Percentiles rank a stretch among this genome's conserved stretches.
Evolutionary conservation across 2,797 vertebrate species (phyloP).

Genomic region (Chelon auratus): DNA sequence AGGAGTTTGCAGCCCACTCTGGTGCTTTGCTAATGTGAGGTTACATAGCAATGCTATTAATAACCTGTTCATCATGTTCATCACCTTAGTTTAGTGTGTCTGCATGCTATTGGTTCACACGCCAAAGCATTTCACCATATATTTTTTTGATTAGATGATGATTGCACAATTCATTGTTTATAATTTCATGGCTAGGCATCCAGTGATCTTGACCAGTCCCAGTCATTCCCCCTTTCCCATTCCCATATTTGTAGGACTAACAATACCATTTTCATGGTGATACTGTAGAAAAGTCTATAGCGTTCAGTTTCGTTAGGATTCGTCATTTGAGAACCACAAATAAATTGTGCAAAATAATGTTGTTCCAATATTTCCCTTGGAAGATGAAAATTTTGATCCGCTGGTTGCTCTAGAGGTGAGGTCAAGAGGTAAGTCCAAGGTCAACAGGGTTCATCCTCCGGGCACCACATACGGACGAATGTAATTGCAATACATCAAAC

Average conservation of each 20-base stretch:
- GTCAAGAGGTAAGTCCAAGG: not conserved
- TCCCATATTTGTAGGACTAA: no score
- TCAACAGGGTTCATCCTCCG: not conserved
- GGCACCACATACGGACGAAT: not conserved
- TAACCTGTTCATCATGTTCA: not conserved
- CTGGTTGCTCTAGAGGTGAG: not conserved
- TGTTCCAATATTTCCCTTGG: no score
- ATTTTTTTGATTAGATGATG: no score
- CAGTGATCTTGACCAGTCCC: no score
- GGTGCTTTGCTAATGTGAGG: not conserved
- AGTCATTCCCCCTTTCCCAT: no score
- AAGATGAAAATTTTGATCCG: not conserved
- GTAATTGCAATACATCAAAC: not conserved
- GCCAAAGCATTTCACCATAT: no score
- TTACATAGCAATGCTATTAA: not conserved
- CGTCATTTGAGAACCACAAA: not conserved
- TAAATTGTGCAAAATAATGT: not conserved
- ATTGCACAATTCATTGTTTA: no score
- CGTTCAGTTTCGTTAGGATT: no score
- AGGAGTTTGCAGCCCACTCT: no score
- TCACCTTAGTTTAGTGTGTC: not conserved
- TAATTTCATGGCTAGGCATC: no score
- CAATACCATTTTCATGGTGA: no score
- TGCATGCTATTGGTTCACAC: not conserved
- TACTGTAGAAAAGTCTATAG: no score